Evolutionary conservation across 2,113 vertebrate species (phyloP), one percentile per base, ranked within the genome.

Genomic region (Dasyornis broadbenti): DNA sequence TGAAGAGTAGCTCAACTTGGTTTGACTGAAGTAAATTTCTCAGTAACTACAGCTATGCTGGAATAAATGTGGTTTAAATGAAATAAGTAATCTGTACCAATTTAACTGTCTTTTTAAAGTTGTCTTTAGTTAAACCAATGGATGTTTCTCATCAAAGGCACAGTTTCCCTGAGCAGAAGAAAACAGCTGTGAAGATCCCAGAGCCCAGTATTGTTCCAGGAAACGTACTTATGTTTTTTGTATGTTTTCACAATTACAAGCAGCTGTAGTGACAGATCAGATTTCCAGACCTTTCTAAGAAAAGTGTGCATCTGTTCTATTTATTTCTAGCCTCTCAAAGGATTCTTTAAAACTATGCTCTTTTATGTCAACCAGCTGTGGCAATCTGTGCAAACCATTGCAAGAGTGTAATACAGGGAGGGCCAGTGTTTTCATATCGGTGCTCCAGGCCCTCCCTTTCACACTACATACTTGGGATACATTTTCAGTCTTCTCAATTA

Each of bases 321-420:
- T 89, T 68, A 88, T 88, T 63, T 83, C 56, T 49, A 95, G 79
- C 56, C 85, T 92, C 96, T 93, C 90, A 88, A 83, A 93, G 82
- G 72, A 76, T 90, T 87, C 63, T 90, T 93, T 79, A 86, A 88
- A 96, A 93, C 0, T 0, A 93, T 60, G 80, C 37, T 95, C 56
- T 94, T 94, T 94, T 52, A 90, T 91, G 73, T 81, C 1, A 2
- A 81, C 92, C 95, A 96, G 95, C 92, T 96, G 94, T 5, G 15
- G 64, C 1, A 0, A 39, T 77, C 40, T 1, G 0, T 0, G 90
- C 52, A 86, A 89, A 71, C 73, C 72, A 81, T n/a, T 10, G 60
- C 73, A 94, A 75, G 79, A 52, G 52, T 86, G 80, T 61, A 68
- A 82, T 26, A 40, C 15, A 56, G 82, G 47, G 71, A 95, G 69